Evolutionary conservation across 1,140 invertebrate species (phyloP).

Genomic region (Brachionus calyciflorus): DNA sequence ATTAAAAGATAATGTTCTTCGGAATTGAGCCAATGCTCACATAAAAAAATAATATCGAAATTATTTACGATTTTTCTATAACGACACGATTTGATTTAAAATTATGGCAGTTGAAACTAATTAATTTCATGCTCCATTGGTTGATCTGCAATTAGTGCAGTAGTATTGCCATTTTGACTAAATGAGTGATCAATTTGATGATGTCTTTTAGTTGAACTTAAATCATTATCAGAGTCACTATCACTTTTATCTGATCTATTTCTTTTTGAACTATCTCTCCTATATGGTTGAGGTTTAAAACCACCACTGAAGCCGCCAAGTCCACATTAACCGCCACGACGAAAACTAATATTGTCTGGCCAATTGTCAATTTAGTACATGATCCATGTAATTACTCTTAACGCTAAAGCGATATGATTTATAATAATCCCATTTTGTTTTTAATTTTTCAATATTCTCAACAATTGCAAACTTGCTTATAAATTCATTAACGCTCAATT

Average conservation of each 20-base stretch:
- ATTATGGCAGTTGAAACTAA: conserved; percentile 4
- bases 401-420: neutral
- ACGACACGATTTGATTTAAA: conserved; percentile 17
- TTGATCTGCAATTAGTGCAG: neutral
- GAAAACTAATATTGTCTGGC: neutral
- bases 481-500: too few species aligned
- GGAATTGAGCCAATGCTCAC: conserved; percentile 36
- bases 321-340: neutral
- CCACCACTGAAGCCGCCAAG: neutral
- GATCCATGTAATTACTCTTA: too few species aligned
- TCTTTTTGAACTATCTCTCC: neutral
- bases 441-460: too few species aligned
- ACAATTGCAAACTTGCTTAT: too few species aligned
- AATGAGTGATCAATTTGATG: neutral
- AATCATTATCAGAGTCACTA: neutral
- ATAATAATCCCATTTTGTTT: too few species aligned
- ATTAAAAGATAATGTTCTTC: neutral
- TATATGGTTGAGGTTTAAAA: neutral
- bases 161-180: neutral
- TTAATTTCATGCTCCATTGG: conserved; percentile 8
- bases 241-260: neutral
- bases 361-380: too few species aligned
- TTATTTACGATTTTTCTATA: conserved; percentile 26
- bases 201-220: neutral
- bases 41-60: conserved; percentile 17